Percentiles rank a stretch among this genome's conserved stretches.
phyloP scores from a whole-genome alignment of 2,797 vertebrate genomes.

The Enteromius treurensis region DNA sequence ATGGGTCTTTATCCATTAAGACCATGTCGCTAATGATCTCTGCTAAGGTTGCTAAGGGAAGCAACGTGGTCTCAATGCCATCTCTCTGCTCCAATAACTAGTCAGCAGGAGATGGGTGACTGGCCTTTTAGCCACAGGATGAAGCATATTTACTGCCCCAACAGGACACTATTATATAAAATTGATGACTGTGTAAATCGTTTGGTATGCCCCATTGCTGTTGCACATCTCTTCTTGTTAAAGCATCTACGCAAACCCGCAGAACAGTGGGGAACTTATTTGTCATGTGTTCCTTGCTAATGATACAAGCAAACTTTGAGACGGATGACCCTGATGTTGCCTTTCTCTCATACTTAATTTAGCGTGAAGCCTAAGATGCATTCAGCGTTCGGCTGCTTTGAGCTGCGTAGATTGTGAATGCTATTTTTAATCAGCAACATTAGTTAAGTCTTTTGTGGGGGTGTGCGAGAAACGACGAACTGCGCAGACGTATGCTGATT shows the following conservation, averaged over 20 bases:
- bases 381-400: neutral
- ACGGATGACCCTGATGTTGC: constrained; percentile 24
- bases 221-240: constrained; percentile 39
- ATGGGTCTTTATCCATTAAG: constrained; percentile 46
- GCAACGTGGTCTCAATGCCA: constrained; percentile 14
- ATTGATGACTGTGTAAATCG: constrained; percentile 55
- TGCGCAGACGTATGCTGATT: constrained; percentile 34
- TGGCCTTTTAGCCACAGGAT: constrained; percentile 48
- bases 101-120: constrained; percentile 41
- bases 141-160: constrained; percentile 46
- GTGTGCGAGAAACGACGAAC: neutral
- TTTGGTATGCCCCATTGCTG: constrained; percentile 41
- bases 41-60: constrained; percentile 12
- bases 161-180: constrained; percentile 50
- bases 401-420: constrained; percentile 18
- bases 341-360: constrained; percentile 11
- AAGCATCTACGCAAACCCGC: constrained; percentile 9
- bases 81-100: constrained; percentile 42
- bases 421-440: constrained; percentile 34
- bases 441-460: constrained; percentile 7
- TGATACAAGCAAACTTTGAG: constrained; percentile 39
- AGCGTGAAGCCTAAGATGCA: neutral
- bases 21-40: constrained; percentile 36
- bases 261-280: constrained; percentile 19
- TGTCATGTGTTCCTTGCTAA: constrained; percentile 30